Conservation (phyloP, 2,888 invertebrate species). For the Melitaea athalia region DNA sequence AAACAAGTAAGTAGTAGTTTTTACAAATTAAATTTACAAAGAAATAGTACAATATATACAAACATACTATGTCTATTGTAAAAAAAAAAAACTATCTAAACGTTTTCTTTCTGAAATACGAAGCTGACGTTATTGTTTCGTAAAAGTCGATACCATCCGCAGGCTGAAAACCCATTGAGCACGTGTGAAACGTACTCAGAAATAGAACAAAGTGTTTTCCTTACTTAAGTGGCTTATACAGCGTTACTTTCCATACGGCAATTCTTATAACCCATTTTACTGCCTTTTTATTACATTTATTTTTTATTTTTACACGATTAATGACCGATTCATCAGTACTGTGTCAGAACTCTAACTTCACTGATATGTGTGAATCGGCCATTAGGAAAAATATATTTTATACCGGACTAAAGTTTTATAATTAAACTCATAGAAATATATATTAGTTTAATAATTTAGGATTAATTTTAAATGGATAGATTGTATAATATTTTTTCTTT, state of each 20-base stretch:
- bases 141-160: conserved; percentile 16
- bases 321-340: neutral
- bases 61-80: too few species aligned
- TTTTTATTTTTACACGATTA: neutral
- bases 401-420: too few species aligned
- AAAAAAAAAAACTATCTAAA: neutral
- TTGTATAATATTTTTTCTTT: too few species aligned
- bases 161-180: conserved; percentile 24
- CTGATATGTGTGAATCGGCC: too few species aligned
- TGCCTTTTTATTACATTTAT: neutral
- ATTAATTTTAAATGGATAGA: too few species aligned
- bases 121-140: conserved; percentile 13
- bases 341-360: neutral
- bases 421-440: too few species aligned
- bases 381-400: too few species aligned
- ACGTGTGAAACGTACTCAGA: conserved; percentile 27
- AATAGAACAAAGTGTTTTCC: conserved; percentile 29
- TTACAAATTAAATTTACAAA: too few species aligned
- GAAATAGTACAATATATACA: too few species aligned
- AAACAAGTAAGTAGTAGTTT: too few species aligned
- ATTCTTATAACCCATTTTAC: neutral
- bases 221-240: conserved; percentile 12
- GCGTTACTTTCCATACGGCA: neutral
- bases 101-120: neutral
- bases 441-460: too few species aligned